Base-by-base conservation (phyloP, 2,797 vertebrate species). In the Rhinella marina region DNA sequence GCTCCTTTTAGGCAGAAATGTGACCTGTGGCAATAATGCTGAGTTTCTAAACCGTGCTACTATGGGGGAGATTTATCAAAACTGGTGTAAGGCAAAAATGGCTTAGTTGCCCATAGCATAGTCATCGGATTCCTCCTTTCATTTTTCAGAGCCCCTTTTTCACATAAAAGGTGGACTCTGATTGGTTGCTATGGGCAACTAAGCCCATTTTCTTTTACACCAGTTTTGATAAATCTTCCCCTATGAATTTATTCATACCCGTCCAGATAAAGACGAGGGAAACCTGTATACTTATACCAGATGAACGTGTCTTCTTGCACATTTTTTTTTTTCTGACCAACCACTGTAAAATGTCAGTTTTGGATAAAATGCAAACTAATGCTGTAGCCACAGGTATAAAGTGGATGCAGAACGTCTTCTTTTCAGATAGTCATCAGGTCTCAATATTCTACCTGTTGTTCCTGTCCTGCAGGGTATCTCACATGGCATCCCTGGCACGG, bases 381-480 rank as follows among this genome's bases (percentile, higher is more conserved):
- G 7, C 2, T 72, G 16, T 32, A n/a, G 48, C 50, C 48, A 12
- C 3, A 52, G 25, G 41, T 41, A 77, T 54, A n/a, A 14, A 27
- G 21, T 25, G 50, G 50, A 21, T 17, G 14, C 75, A n/a, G 16
- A 23, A 1, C 56, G 1, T 56, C n/a, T n/a, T 6, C 14, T 59
- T 32, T 29, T 0, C 16, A 80, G 76, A 11, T 29, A n/a, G 16
- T 61, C 23, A 32, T 80, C 25, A 5, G 11, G 7, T 23, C 12
- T 79, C 25, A 29, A 7, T 50, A 8, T 72, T 70, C 8, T 56
- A 32, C 11, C 61, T 66, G 80, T n/a, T 84, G 66, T 8, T 61
- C 3, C 23, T 66, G 27, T 89, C 90, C 90, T 82, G 50, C 95
- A 99, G 98, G 98, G 97, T 13, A 90, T 95, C 1, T 96, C 97